These are phyloP conservation scores for Tachysurus vachellii DNA, from an alignment of 2,113 vertebrate genomes.

Conservation along the genomic window DNA sequence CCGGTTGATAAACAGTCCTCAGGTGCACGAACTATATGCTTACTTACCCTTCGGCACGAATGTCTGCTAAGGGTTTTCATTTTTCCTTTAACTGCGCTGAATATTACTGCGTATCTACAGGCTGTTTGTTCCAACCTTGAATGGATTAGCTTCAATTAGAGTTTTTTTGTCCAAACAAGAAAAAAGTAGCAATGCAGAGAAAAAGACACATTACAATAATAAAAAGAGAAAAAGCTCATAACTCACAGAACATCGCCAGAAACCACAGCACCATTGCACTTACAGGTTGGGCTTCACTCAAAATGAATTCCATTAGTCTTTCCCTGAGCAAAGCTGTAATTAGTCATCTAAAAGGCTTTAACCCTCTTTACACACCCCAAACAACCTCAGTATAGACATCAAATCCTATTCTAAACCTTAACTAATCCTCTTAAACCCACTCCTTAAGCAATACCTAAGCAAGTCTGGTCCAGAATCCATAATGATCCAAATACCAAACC, in stretches of 20 bases:
- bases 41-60: neutral
- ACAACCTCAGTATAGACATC: neutral
- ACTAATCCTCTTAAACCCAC: neutral
- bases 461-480: neutral
- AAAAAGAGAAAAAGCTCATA: conserved; percentile 1
- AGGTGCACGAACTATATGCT: neutral
- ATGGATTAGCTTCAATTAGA: conserved; percentile 49
- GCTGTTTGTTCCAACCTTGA: conserved; percentile 40
- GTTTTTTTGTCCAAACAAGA: neutral
- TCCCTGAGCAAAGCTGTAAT: conserved; percentile 14
- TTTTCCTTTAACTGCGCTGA: conserved; percentile 14
- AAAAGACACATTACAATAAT: conserved; percentile 22
- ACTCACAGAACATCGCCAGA: neutral
- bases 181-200: neutral
- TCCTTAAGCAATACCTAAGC: neutral
- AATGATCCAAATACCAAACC: no score
- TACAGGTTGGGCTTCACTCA: neutral
- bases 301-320: conserved; percentile 39
- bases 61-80: neutral
- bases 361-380: neutral
- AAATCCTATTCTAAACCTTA: neutral
- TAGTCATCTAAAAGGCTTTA: conserved; percentile 5
- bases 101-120: conserved; percentile 32
- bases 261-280: neutral
- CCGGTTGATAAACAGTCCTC: neutral